Conservation (phyloP, 2,888 invertebrate species). For the Mongoloraphidia duomilia region DNA sequence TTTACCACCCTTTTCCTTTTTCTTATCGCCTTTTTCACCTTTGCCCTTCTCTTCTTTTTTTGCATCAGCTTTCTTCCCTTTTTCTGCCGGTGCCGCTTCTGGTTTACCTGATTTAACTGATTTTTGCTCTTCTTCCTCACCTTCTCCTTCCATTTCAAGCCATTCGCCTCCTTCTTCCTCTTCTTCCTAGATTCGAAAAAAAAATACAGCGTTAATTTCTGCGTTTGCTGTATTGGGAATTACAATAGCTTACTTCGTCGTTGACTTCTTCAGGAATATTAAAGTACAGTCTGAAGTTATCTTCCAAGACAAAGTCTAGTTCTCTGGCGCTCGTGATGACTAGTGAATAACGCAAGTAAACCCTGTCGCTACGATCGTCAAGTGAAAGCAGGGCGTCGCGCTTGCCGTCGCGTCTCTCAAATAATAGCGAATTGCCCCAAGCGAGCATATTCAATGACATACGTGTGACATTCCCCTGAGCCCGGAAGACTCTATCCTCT, state of each 20-base stretch:
- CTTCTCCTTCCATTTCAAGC: slow-evolving; percentile 10
- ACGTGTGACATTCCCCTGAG: slow-evolving; percentile 48
- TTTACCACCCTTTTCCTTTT: slow-evolving; percentile 21
- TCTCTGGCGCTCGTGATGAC: slow-evolving; percentile 38
- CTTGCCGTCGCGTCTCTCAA: slow-evolving; percentile 54
- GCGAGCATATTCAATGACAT: slow-evolving; percentile 41
- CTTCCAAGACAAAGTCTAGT: slow-evolving; percentile 39
- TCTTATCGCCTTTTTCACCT: slow-evolving; percentile 23
- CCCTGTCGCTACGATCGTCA: slow-evolving; percentile 37
- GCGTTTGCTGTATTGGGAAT: too few relatives aligned
- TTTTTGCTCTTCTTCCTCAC: slow-evolving; percentile 11
- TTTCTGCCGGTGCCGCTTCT: slow-evolving; percentile 4
- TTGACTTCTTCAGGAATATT: slow-evolving; percentile 32
- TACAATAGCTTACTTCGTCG: too few relatives aligned
- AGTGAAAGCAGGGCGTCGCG: slow-evolving; percentile 39
- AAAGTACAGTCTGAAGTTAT: slow-evolving; percentile 56
- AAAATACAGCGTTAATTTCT: not conserved
- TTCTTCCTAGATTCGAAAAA: slow-evolving; percentile 19
- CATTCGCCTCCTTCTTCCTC: slow-evolving; percentile 22
- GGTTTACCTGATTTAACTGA: slow-evolving; percentile 4
- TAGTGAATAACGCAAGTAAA: slow-evolving; percentile 35
- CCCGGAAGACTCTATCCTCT: slow-evolving; percentile 49
- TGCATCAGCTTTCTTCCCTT: slow-evolving; percentile 11
- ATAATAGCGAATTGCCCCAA: slow-evolving; percentile 65
- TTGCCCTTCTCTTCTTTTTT: slow-evolving; percentile 28